phyloP scores from a whole-genome alignment of 2,113 vertebrate species.

The Herpailurus yagouaroundi region DNA sequence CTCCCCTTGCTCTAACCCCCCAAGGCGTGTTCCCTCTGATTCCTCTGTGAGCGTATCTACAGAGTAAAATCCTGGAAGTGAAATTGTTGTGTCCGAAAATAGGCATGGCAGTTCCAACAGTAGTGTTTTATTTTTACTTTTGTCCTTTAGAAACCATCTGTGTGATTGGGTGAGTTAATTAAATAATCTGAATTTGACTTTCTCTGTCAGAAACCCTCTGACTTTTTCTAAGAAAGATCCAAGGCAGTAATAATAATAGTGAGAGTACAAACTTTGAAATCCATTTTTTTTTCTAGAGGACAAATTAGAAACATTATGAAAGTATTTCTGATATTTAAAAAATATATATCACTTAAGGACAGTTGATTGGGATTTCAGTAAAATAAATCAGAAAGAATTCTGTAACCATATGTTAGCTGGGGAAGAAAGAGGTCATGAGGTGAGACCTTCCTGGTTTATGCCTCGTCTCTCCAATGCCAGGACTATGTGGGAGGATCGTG shows the following conservation, averaged over 20 bases:
- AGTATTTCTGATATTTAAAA: slow-evolving; percentile 12
- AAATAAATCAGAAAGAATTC: not conserved
- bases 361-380: slow-evolving; percentile 6
- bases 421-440: not conserved
- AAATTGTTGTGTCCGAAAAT: not conserved
- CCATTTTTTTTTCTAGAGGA: not conserved
- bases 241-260: not conserved
- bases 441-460: not conserved
- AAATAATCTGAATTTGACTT: not conserved
- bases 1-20: not conserved
- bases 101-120: not conserved
- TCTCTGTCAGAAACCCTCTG: not conserved
- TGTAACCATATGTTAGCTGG: not conserved
- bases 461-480: not conserved
- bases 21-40: not conserved
- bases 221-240: slow-evolving; percentile 4
- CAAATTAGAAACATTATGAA: not conserved
- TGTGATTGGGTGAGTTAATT: not conserved
- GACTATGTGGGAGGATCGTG: not conserved
- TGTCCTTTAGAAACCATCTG: not conserved
- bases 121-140: not conserved
- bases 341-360: not conserved
- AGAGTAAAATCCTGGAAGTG: not conserved
- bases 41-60: not conserved
- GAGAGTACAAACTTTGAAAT: not conserved